These are phyloP conservation scores for Bombus sylvicola DNA, from an alignment of 1,140 invertebrate genomes.

Conservation along the genomic window DNA sequence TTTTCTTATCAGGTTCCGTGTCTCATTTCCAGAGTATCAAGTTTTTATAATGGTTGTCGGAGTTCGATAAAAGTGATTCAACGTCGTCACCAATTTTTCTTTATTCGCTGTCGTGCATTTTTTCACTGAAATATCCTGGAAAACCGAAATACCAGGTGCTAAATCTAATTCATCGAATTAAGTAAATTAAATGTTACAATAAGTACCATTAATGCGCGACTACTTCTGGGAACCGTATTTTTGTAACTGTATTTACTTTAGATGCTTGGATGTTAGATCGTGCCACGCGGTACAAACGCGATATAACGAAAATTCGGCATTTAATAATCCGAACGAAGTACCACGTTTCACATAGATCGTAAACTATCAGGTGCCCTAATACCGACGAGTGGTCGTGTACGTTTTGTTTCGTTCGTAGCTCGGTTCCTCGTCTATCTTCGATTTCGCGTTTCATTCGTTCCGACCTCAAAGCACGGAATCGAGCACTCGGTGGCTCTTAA, in stretches of 20 bases:
- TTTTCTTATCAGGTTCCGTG: not conserved
- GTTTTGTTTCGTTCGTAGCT: not conserved
- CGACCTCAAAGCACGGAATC: not conserved
- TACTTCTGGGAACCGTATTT: no score
- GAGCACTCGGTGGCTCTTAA: not conserved
- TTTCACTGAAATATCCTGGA: no score
- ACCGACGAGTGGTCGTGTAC: not conserved
- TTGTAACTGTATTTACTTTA: no score
- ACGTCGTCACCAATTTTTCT: no score
- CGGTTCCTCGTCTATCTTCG: conserved; percentile 14
- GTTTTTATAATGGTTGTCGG: not conserved
- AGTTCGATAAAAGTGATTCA: no score
- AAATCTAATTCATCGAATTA: not conserved
- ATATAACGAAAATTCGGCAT: no score
- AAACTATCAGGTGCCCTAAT: not conserved
- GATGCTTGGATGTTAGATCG: no score
- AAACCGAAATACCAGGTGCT: no score
- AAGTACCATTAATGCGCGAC: not conserved
- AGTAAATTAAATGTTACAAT: accelerated
- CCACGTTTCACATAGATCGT: not conserved
- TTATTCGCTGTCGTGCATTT: no score
- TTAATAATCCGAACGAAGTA: no score
- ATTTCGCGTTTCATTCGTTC: conserved; percentile 2
- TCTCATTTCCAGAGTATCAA: not conserved
- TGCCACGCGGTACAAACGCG: no score